Base-by-base conservation (phyloP, 2,797 vertebrate species). In the Lacerta agilis region DNA sequence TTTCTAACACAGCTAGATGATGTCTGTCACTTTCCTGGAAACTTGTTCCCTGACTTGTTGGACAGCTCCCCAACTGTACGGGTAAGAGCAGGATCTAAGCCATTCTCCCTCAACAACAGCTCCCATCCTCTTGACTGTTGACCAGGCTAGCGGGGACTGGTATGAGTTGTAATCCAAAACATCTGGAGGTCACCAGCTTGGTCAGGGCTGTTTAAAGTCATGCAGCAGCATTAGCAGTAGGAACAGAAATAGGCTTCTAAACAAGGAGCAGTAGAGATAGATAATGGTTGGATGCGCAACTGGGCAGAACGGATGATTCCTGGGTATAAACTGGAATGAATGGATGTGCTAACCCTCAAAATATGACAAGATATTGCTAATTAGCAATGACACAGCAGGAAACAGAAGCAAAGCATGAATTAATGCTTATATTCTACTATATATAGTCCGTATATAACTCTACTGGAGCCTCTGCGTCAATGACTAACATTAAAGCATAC, bases 401-500 rank as follows among this genome's bases (percentile, higher is more conserved):
- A 79, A 33, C 75, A 61, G 25, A 64, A n/a, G 4, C 3, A 33
- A 83, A 45, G 20, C 66, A 79, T 17, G 49, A 86, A 45, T 69
- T 81, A 83, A 77, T 5, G 58, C 4, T 55, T 55, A 55, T 55
- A 55, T 55, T 55, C 49, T 55, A 15, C 49, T 55, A 55, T 55
- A 55, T 55, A 55, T 55, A 55, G 49, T 55, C 49, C 49, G 55
- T 55, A 4, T 36, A 13, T 83, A 83, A 87, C 36, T 73, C 75
- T 33, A 23, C 87, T 66, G 79, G 61, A 38, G 27, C 77, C 85
- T 90, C 82, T 38, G 8, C 78, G 64, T 38, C 38, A 75, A 71
- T 41, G 87, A 78, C 29, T 43, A 87, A 78, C 43, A 75, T 45
- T 82, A 87, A 90, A 55, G 49, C 49, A 88, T 36, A 82, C 61